Percentiles rank a stretch among this genome's conserved stretches.
Evolutionary conservation across 2,797 vertebrate genomes (phyloP).

Genomic region (Parambassis ranga): DNA sequence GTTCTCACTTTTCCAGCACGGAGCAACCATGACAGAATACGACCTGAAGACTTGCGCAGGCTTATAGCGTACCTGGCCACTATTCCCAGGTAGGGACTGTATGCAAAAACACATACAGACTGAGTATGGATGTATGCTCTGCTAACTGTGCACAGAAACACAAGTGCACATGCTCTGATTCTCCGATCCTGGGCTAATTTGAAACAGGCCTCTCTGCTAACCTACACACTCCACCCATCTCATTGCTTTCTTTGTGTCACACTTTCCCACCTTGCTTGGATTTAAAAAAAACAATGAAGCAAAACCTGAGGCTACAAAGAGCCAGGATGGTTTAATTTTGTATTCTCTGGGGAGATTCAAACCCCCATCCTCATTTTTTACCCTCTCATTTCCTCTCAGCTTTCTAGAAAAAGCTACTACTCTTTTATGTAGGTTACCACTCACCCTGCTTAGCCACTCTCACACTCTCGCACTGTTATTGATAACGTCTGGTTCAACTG

Average conservation of each 20-base stretch:
- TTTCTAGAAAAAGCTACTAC: conserved; percentile 1
- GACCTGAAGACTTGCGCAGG: conserved; percentile 93
- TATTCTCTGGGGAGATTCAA: conserved; percentile 34
- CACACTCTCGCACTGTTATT: background rate
- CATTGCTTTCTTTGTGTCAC: conserved; percentile 17
- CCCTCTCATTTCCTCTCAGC: conserved; percentile 16
- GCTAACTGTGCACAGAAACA: background rate
- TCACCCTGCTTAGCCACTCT: background rate
- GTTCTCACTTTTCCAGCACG: conserved; percentile 96
- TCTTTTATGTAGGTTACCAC: conserved; percentile 2
- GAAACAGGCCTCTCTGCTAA: conserved; percentile 15
- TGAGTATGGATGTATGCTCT: background rate
- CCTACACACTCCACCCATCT: background rate
- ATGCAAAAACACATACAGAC: background rate
- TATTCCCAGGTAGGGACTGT: conserved; percentile 87
- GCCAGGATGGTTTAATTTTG: conserved; percentile 44
- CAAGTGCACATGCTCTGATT: background rate
- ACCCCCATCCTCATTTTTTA: background rate
- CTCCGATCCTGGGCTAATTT: conserved; percentile 32
- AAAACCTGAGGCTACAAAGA: conserved; percentile 31
- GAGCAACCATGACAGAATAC: conserved; percentile 98
- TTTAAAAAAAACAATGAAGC: conserved; percentile 37
- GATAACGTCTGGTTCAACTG: background rate
- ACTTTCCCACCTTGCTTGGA: conserved; percentile 49
- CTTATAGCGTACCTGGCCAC: conserved; percentile 94